phyloP scores from a whole-genome alignment of 1,140 invertebrate species.

The Nasonia vitripennis region DNA sequence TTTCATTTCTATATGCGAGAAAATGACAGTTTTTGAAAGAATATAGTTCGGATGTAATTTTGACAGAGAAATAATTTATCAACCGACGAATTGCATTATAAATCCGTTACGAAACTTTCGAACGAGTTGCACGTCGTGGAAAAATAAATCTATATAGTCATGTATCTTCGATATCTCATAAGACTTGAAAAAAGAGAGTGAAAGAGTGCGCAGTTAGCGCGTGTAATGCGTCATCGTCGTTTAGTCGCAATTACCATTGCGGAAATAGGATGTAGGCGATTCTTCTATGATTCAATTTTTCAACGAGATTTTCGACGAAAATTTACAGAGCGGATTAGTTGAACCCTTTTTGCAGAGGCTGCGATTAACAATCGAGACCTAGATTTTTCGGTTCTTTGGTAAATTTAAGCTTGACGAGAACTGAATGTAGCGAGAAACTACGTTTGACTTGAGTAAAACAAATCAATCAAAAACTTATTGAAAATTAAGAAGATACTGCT shows the following conservation, averaged over 20 bases:
- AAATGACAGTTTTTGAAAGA: background rate
- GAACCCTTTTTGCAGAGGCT: background rate
- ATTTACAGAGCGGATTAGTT: slow-evolving; percentile 26
- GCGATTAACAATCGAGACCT: slow-evolving; percentile 9
- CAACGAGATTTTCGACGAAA: background rate
- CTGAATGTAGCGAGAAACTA: too few species aligned
- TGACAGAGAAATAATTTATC: background rate
- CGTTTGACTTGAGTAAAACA: background rate
- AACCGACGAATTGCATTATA: background rate
- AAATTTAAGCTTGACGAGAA: background rate
- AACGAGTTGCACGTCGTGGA: background rate
- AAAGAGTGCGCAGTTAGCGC: background rate
- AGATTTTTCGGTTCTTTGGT: background rate
- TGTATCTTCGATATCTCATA: slow-evolving; percentile 33
- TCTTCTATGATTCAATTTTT: background rate
- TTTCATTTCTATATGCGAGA: background rate
- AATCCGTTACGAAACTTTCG: background rate
- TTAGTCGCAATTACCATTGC: background rate
- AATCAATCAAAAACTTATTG: slow-evolving; percentile 2
- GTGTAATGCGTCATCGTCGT: slow-evolving; percentile 12
- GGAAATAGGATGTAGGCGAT: background rate
- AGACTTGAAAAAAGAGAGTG: slow-evolving; percentile 15
- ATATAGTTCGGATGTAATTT: too few species aligned
- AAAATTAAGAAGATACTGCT: too few species aligned
- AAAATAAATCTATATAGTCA: background rate